These are phyloP conservation scores for Nannoperca australis DNA, from an alignment of 2,797 vertebrate species.

Conservation along the genomic window DNA sequence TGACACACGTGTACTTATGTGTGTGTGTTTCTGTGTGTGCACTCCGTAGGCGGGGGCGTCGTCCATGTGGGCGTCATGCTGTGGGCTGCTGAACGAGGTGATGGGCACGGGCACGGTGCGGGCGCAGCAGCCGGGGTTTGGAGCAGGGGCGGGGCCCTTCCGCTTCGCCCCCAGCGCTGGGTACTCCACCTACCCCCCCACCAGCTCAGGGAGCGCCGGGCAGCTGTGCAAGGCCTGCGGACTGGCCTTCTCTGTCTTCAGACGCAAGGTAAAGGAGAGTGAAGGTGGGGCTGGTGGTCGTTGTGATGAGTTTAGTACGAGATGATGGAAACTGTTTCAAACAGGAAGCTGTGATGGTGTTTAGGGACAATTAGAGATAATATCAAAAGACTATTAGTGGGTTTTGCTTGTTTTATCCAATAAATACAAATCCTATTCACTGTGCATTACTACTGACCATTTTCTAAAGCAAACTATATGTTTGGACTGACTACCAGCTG, in stretches of 20 bases:
- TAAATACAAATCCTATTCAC: background rate
- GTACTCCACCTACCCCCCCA: slow-evolving; percentile 91
- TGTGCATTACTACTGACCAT: background rate
- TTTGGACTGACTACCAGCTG: background rate
- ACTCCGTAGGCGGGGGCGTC: slow-evolving; percentile 91
- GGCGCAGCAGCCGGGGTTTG: slow-evolving; percentile 92
- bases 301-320: background rate
- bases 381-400: background rate
- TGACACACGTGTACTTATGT: background rate
- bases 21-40: slow-evolving; percentile 23
- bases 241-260: slow-evolving; percentile 95
- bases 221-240: slow-evolving; percentile 96
- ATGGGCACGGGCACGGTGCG: slow-evolving; percentile 97
- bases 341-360: background rate
- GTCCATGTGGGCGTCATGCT: slow-evolving; percentile 99
- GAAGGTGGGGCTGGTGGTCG: too few relatives aligned
- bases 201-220: slow-evolving; percentile 86
- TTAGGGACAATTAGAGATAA: background rate
- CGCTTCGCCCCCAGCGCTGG: slow-evolving; percentile 92
- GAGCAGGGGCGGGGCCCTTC: slow-evolving; percentile 92
- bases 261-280: slow-evolving; percentile 89
- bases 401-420: background rate
- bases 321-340: background rate
- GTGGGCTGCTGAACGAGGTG: slow-evolving; percentile 97
- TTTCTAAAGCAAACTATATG: background rate